Evolutionary conservation across 2,888 invertebrate species (phyloP).

Genomic region (Campoplex capitator): DNA sequence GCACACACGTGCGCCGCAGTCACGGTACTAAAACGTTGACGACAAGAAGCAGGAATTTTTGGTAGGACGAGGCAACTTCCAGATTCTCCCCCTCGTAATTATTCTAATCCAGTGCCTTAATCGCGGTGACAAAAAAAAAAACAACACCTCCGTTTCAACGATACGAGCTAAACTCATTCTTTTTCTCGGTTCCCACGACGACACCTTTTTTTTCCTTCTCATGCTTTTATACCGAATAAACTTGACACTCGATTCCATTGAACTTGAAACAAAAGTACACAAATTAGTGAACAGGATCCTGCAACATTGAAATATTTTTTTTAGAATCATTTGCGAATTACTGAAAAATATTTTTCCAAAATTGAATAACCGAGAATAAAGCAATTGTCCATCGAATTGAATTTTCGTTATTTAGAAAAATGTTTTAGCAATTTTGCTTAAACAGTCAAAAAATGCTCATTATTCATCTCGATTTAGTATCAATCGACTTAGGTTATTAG

Average conservation of each 20-base stretch:
- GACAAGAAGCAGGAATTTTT: conserved; percentile 45
- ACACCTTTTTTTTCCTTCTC: neutral
- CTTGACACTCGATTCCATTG: neutral
- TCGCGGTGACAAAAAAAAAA: neutral
- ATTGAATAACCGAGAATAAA: neutral
- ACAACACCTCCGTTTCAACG: neutral
- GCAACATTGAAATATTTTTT: neutral
- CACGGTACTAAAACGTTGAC: conserved; percentile 22
- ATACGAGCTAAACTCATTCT: neutral
- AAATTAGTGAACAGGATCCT: neutral
- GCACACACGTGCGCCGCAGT: conserved; percentile 37
- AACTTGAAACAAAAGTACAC: neutral
- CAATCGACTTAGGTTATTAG: neutral
- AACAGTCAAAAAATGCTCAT: too few species aligned
- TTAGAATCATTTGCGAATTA: neutral
- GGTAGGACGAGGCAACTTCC: neutral
- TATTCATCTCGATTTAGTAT: neutral
- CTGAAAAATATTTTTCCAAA: neutral
- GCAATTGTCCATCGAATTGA: too few species aligned
- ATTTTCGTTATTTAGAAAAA: too few species aligned
- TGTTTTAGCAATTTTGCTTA: too few species aligned
- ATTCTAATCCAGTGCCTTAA: conserved; percentile 12
- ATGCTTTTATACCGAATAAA: neutral
- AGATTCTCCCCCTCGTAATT: neutral
- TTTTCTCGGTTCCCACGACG: neutral